These are phyloP conservation scores for Lagopus muta DNA, from an alignment of 2,113 vertebrate genomes.

Conservation along the genomic window DNA sequence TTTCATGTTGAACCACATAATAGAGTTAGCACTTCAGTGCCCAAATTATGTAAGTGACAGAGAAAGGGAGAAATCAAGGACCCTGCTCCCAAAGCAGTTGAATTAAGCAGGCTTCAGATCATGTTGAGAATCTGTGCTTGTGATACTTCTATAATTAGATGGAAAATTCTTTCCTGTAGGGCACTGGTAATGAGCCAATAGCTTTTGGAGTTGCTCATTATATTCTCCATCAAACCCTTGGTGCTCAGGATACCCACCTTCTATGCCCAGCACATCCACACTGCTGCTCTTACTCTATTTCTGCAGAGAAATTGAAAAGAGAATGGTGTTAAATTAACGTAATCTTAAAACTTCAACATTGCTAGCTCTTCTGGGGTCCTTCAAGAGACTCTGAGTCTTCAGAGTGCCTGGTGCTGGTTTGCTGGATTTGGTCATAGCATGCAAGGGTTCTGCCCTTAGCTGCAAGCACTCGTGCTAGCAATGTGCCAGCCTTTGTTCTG, in stretches of 20 bases:
- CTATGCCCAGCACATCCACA: accelerated
- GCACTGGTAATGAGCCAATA: slow-evolving; percentile 45
- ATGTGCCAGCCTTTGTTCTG: not conserved
- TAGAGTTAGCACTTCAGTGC: slow-evolving; percentile 68
- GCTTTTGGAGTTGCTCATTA: slow-evolving; percentile 22
- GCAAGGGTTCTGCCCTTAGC: not conserved
- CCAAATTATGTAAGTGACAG: slow-evolving; percentile 62
- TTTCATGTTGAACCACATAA: slow-evolving; percentile 55
- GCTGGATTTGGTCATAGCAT: accelerated
- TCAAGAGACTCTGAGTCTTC: not conserved
- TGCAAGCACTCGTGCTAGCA: accelerated
- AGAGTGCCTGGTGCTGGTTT: not conserved
- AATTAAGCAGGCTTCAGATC: slow-evolving; percentile 60
- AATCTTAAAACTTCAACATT: not conserved
- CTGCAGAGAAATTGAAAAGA: not conserved
- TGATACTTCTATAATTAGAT: slow-evolving; percentile 45
- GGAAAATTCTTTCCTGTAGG: slow-evolving; percentile 49
- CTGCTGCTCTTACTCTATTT: not conserved
- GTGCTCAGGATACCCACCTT: not conserved
- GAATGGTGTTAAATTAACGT: not conserved
- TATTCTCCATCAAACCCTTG: not conserved
- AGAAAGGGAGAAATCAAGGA: slow-evolving; percentile 50
- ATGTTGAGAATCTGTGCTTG: slow-evolving; percentile 24
- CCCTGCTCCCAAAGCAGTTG: slow-evolving; percentile 41
- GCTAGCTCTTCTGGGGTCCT: not conserved